Percentiles rank a stretch among this genome's conserved stretches.
Evolutionary conservation across 2,113 vertebrate species (phyloP).

Genomic region (Motacilla tschutschensis): DNA sequence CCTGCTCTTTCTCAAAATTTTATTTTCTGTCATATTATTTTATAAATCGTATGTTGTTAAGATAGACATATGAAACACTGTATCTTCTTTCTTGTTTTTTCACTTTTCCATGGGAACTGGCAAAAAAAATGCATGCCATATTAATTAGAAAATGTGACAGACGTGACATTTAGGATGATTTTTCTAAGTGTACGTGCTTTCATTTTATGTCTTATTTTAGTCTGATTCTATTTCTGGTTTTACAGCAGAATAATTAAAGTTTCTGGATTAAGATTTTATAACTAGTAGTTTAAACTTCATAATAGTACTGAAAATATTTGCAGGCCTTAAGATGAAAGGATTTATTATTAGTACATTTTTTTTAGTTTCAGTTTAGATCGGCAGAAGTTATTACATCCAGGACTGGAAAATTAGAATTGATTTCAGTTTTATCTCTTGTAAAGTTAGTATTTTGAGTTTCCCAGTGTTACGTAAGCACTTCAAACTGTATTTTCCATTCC

Average conservation of each 20-base stretch:
- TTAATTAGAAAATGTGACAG: not conserved
- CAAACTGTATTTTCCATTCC: not conserved
- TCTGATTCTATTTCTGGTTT: not conserved
- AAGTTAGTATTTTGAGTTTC: not conserved
- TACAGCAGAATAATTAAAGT: not conserved
- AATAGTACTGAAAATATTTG: not conserved
- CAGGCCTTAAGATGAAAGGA: not conserved
- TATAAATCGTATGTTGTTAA: not conserved
- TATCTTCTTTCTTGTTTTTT: not conserved
- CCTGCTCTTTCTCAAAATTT: not conserved
- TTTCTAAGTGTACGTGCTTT: not conserved
- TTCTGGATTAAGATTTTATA: not conserved
- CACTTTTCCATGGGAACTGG: not conserved
- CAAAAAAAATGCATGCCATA: not conserved
- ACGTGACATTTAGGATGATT: fast-evolving
- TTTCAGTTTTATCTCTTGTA: not conserved
- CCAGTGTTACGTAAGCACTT: not conserved
- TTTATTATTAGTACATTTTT: not conserved
- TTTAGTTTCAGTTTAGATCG: not conserved
- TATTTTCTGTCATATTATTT: not conserved
- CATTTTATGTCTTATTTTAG: not conserved
- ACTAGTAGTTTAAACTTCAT: not conserved
- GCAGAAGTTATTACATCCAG: not conserved
- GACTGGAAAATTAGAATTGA: not conserved
- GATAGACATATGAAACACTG: fast-evolving